phyloP scores from a whole-genome alignment of 2,888 invertebrate species.

The Vanessa cardui region DNA sequence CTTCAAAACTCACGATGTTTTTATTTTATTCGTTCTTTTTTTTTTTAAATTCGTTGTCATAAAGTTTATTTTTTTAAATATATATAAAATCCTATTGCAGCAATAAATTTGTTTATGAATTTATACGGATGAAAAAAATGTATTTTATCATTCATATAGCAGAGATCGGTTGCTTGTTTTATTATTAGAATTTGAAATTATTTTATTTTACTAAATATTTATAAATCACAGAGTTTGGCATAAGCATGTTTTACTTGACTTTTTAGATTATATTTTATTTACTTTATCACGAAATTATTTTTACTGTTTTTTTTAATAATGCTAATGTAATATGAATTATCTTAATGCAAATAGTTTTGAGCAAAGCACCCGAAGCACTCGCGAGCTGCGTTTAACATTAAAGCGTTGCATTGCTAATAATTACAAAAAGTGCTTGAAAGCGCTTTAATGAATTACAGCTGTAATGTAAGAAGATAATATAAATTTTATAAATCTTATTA shows the following conservation, averaged over 20 bases:
- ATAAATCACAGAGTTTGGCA: too few species aligned
- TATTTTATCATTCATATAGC: too few species aligned
- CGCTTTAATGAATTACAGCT: constrained; percentile 15
- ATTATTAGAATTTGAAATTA: too few species aligned
- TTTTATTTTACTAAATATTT: too few species aligned
- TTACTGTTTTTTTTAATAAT: background rate
- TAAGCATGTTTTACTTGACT: background rate
- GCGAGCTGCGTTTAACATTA: constrained; percentile 13
- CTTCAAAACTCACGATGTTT: too few species aligned
- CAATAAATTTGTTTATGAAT: too few species aligned
- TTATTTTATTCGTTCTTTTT: too few species aligned
- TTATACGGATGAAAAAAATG: too few species aligned
- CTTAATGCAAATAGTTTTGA: background rate
- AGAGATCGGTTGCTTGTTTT: too few species aligned
- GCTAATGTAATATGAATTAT: background rate
- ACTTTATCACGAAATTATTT: background rate
- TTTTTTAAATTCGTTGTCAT: too few species aligned
- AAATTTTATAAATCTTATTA: background rate
- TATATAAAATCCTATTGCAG: too few species aligned
- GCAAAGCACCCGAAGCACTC: background rate
- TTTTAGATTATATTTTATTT: background rate
- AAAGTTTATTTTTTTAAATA: too few species aligned
- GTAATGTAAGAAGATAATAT: constrained; percentile 11
- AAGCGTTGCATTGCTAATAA: constrained; percentile 16
- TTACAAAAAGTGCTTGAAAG: constrained; percentile 15